Evolutionary conservation across 1,140 invertebrate genomes (phyloP), one percentile per base, ranked within the genome.

Genomic region (Pogonomyrmex barbatus): DNA sequence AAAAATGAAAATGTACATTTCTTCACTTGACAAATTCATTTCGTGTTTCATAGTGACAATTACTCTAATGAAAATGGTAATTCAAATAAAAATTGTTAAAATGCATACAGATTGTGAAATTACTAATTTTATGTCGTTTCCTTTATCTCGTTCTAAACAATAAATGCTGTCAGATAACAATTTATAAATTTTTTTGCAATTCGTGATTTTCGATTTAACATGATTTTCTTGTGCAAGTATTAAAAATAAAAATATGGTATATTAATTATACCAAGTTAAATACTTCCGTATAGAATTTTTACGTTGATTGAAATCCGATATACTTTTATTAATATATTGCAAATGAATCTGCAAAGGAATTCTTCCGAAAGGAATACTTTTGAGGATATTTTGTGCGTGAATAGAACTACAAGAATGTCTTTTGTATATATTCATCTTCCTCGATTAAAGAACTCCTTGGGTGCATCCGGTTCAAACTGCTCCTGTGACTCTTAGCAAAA

Each of bases 401-500:
- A 75, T 50, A 62, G 39, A 82, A 47, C 12, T 75, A 50, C 52
- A 30, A 12, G 17, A 60, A 83, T 39, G 36, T 50, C 54, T 8
- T 81, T 81, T 45, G 56, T 83, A 47, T 73, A 62, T 75, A 36
- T 82, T 54, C 54, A 58, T 60, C 54, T 63, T 50, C 14, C 58
- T 45, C 67, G 79, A 82, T 58, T 75, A 75, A 83, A 83, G 79
- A 58, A 83, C 45, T 83, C 17, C 12, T 50, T 56, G 68, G 42
- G 50, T 60, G 79, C 68, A 83, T 45, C 42, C 42, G 50, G 54
- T 60, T 83, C 42, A 60, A n/a, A 83, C 45, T 83, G 54, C 42
- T 73, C 17, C 67, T 60, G 79, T 60, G 79, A 83, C 79, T 83
- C 33, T 83, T 83, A 75, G 79, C 45, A 60, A 73, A 73, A 83